phyloP scores from a whole-genome alignment of 2,888 invertebrate species.

The Pelosia muscerda region DNA sequence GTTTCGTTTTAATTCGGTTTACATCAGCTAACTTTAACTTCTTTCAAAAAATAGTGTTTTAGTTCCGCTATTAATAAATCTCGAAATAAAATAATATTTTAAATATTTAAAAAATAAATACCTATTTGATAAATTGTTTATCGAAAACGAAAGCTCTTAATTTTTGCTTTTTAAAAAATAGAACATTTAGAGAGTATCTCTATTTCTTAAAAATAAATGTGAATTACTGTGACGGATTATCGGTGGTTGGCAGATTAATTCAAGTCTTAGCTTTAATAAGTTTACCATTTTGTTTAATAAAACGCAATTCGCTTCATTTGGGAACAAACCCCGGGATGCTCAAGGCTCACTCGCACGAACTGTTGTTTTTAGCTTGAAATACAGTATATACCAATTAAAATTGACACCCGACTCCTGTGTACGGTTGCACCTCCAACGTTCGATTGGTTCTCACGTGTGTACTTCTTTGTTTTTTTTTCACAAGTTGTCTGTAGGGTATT shows the following conservation, averaged over 20 bases:
- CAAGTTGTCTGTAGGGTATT: constrained; percentile 21
- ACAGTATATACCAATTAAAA: constrained; percentile 82
- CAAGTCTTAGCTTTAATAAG: not conserved
- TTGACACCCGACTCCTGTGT: constrained; percentile 80
- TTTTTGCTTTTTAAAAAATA: no score
- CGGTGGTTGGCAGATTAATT: not conserved
- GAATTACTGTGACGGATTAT: no score
- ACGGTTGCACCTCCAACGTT: constrained; percentile 75
- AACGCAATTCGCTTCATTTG: constrained; percentile 54
- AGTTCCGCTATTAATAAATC: no score
- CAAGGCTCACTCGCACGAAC: constrained; percentile 74
- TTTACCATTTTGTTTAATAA: not conserved
- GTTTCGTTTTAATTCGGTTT: no score
- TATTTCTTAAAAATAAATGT: no score
- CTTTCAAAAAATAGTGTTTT: no score
- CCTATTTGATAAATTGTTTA: no score
- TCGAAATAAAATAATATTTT: no score
- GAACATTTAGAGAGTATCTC: no score
- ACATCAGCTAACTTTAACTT: no score
- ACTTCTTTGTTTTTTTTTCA: constrained; percentile 46
- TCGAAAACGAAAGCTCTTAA: no score
- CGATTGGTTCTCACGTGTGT: constrained; percentile 67
- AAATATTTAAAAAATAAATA: no score
- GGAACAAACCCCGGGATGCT: constrained; percentile 56
- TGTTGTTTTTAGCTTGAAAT: constrained; percentile 74